These are phyloP conservation scores for Arctocebus calabarensis DNA, from an alignment of 2,797 vertebrate species.

Conservation along the genomic window DNA sequence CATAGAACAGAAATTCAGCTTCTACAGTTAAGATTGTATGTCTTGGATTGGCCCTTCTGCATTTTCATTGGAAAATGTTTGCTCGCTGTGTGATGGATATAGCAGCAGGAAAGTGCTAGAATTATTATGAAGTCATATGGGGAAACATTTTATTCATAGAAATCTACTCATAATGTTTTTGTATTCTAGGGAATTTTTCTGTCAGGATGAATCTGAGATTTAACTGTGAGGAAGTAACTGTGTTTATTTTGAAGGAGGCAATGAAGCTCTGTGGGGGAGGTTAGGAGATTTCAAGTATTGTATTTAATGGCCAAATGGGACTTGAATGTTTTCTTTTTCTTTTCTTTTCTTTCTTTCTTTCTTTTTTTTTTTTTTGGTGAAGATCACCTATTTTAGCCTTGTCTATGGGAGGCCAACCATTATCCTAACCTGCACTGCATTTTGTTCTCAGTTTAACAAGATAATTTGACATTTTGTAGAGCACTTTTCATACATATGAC, in stretches of 20 bases:
- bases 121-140: slow-evolving; percentile 42
- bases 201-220: slow-evolving; percentile 70
- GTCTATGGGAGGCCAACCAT: neutral
- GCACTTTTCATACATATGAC: neutral
- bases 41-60: slow-evolving; percentile 14
- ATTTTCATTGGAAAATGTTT: slow-evolving; percentile 23
- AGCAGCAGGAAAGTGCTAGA: slow-evolving; percentile 38
- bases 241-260: slow-evolving; percentile 56
- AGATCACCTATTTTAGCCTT: neutral
- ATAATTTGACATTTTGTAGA: slow-evolving; percentile 48
- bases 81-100: neutral
- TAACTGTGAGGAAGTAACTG: slow-evolving; percentile 59
- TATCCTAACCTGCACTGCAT: neutral
- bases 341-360: neutral
- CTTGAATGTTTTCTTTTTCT: neutral
- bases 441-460: slow-evolving; percentile 55
- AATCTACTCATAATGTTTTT: slow-evolving; percentile 56
- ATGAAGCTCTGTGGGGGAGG: slow-evolving; percentile 25
- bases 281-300: slow-evolving; percentile 24
- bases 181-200: slow-evolving; percentile 69
- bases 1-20: neutral
- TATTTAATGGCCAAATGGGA: slow-evolving; percentile 33
- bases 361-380: neutral
- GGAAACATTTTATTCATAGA: slow-evolving; percentile 68
- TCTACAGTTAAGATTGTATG: neutral